These are phyloP conservation scores for Rhinolophus ferrumequinum DNA, from an alignment of 2,113 vertebrate species.

Conservation along the genomic window DNA sequence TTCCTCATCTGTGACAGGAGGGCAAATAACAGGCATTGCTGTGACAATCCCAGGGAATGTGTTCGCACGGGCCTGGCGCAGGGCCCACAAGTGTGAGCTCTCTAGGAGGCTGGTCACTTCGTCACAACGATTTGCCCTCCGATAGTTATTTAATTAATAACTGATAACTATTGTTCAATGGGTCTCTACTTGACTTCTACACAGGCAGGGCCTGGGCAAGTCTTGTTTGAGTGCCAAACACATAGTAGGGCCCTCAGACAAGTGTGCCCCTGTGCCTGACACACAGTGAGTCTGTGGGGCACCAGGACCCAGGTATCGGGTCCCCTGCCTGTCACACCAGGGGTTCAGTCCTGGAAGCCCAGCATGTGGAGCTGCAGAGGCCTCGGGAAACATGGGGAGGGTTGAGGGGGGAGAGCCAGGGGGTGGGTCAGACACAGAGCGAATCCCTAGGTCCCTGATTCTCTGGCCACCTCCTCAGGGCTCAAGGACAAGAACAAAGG, in stretches of 20 bases:
- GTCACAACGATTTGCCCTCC: neutral
- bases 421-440: neutral
- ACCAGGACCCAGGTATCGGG: neutral
- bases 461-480: neutral
- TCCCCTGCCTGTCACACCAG: neutral
- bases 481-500: conserved; percentile 49
- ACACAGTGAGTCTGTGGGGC: neutral
- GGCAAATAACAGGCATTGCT: neutral
- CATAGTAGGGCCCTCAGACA: neutral
- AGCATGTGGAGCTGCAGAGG: neutral
- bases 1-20: neutral
- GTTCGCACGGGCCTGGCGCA: neutral
- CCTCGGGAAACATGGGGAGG: neutral
- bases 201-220: fast-evolving
- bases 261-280: fast-evolving
- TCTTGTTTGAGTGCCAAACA: neutral
- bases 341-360: neutral
- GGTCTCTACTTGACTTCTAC: neutral
- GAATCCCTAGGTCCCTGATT: neutral
- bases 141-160: neutral
- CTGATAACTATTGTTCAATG: fast-evolving
- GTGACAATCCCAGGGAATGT: fast-evolving
- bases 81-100: neutral
- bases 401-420: too few species aligned
- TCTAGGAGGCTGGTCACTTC: neutral